Base-by-base conservation (phyloP, 2,113 vertebrate species). In the Pao palembangensis region DNA sequence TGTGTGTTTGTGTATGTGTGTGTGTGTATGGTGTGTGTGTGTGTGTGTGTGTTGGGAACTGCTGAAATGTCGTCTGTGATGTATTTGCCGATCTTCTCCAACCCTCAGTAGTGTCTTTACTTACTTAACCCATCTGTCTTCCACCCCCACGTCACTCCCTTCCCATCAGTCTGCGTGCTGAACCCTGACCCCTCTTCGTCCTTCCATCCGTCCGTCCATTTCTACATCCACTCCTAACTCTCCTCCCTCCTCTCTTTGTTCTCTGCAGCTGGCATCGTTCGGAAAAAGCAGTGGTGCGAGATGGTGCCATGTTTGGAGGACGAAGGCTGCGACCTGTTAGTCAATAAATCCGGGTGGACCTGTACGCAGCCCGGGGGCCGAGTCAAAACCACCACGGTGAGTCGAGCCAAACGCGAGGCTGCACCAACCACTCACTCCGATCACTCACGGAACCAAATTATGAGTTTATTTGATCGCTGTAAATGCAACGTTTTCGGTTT, bases 251-350 rank as follows among this genome's bases (percentile, higher is more conserved):
- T 53, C 11, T 47, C 48, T 58, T 28, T 76, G 17, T 64, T 86
- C 61, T 76, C 83, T 43, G 5, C 91, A 98, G 95, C 94, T 42
- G 93, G 93, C 34, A 94, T 98, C 82, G 95, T 98, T 89, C 93
- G 87, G 89, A 94, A 93, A 66, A 97, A 93, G 92, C 97, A 96
- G 91, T 99, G 97, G 97, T 99, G 97, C 88, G 94, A 96, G 90
- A 99, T 99, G 96, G 91, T 95, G 78, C 97, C 97, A 11, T 99
- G 97, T 88, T 93, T 98, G 93, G 95, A 98, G 90, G 94, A 95
- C 54, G 97, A 99, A 88, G 95, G 94, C 87, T 98, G 96, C 60
- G 94, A 96, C 90, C 91, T 99, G 90, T 88, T 99, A 88, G 93
- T 95, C 90, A 98, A 99, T 92, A 94, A 92, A 90, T 98, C 96